phyloP scores from a whole-genome alignment of 1,140 invertebrate genomes.

The Euglossa dilemma region DNA sequence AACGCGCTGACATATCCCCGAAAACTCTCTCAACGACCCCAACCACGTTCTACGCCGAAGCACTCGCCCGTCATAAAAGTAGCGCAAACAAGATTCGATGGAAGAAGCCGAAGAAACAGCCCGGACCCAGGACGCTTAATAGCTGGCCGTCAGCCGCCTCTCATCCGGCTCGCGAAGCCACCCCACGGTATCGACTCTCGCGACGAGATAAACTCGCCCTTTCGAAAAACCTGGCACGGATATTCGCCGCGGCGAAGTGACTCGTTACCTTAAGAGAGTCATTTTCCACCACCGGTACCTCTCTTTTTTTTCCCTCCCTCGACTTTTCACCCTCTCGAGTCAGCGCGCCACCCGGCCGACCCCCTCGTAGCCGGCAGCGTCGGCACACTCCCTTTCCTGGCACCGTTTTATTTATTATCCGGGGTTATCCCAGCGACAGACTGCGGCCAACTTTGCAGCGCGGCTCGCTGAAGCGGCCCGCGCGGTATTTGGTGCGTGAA shows the following conservation, averaged over 20 bases:
- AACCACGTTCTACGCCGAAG: too few relatives aligned
- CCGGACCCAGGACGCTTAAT: background rate
- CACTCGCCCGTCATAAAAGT: too few relatives aligned
- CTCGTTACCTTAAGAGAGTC: slow-evolving; percentile 71
- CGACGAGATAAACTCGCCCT: slow-evolving; percentile 51
- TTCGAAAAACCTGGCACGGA: slow-evolving; percentile 47
- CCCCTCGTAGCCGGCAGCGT: slow-evolving; percentile 37
- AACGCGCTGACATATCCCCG: too few relatives aligned
- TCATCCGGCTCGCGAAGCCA: background rate
- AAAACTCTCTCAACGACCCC: too few relatives aligned
- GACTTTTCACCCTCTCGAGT: slow-evolving; percentile 65
- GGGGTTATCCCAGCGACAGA: slow-evolving; percentile 56
- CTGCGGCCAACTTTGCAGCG: slow-evolving; percentile 58
- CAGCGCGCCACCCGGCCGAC: slow-evolving; percentile 43
- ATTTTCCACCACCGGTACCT: slow-evolving; percentile 42
- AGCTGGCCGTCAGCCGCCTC: background rate
- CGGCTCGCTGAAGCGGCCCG: slow-evolving; percentile 45
- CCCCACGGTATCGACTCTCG: slow-evolving; percentile 39
- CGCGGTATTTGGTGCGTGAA: slow-evolving; percentile 72
- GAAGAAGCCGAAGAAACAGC: background rate
- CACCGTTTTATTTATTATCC: slow-evolving; percentile 75
- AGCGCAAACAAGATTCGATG: background rate
- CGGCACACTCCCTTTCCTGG: slow-evolving; percentile 37
- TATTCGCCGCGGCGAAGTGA: slow-evolving; percentile 63
- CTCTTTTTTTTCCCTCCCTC: slow-evolving; percentile 38